Evolutionary conservation across 2,888 invertebrate genomes (phyloP).

Genomic region (Agrochola circellaris): DNA sequence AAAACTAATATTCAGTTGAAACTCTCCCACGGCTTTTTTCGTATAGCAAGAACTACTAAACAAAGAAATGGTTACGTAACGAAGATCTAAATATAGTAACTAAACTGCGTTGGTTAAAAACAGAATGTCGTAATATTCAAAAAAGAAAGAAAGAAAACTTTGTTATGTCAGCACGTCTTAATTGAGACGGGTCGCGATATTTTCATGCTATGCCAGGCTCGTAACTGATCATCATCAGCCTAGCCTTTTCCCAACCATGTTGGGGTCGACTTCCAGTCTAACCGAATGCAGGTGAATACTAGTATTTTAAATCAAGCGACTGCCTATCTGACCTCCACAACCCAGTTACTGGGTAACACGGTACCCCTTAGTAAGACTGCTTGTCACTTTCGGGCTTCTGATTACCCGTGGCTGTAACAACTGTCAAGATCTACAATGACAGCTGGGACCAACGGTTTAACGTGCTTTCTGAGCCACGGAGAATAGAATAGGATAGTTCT

Average conservation of each 20-base stretch:
- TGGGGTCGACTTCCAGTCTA: neutral
- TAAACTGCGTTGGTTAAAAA: conserved; percentile 9
- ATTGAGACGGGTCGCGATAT: neutral
- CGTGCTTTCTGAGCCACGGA: neutral
- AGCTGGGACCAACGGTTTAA: neutral
- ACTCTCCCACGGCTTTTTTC: neutral
- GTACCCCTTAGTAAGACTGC: neutral
- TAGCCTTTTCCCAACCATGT: neutral
- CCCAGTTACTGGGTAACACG: neutral
- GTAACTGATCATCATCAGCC: neutral
- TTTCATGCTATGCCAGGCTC: neutral
- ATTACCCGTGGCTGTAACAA: neutral
- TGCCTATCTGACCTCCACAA: neutral
- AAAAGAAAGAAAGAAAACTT: conserved; percentile 16
- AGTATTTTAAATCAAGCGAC: neutral
- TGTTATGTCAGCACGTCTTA: neutral
- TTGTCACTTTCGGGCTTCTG: neutral
- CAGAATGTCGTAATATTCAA: conserved; percentile 3
- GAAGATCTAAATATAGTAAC: conserved; percentile 35
- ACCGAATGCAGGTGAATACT: neutral
- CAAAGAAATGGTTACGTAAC: conserved; percentile 20
- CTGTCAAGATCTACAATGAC: neutral
- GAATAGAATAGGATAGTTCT: too few species aligned
- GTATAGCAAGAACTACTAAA: conserved; percentile 3
- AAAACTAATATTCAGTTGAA: neutral